A percentile compares a stretch with the other conserved stretches of the same genome.
phyloP scores from a whole-genome alignment of 2,797 vertebrate genomes.

The Acomys russatus region DNA sequence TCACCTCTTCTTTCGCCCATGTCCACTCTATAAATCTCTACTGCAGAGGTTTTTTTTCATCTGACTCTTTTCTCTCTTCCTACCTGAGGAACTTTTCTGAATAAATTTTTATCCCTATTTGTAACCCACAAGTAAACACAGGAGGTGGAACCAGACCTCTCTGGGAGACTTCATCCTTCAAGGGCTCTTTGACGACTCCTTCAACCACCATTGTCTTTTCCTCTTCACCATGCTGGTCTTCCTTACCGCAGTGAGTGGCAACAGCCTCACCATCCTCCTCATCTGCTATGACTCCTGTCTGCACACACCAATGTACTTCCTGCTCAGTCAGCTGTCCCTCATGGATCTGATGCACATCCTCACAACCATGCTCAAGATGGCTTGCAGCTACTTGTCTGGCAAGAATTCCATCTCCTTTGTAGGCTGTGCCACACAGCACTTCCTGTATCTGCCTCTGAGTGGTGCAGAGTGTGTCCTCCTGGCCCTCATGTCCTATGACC shows the following conservation, averaged over 20 bases:
- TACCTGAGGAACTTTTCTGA: background rate
- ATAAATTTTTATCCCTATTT: background rate
- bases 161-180: background rate
- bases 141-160: slow-evolving; percentile 42
- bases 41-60: background rate
- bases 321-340: too few relatives aligned
- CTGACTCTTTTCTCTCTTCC: background rate
- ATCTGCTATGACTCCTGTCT: too few relatives aligned
- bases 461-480: slow-evolving; percentile 69
- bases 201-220: slow-evolving; percentile 46
- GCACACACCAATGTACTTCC: too few relatives aligned
- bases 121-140: background rate
- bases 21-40: background rate
- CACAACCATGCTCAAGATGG: too few relatives aligned
- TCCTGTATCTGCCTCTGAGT: slow-evolving; percentile 56
- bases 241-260: too few relatives aligned
- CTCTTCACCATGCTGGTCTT: slow-evolving; percentile 15
- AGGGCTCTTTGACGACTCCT: slow-evolving; percentile 68
- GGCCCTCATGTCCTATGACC: slow-evolving; percentile 77
- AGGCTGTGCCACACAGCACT: slow-evolving; percentile 68
- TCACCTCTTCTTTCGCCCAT: background rate
- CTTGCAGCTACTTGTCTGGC: too few relatives aligned
- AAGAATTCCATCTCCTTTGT: background rate
- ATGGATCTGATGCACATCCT: too few relatives aligned
- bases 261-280: too few relatives aligned